phyloP scores from a whole-genome alignment of 1,140 invertebrate genomes.

The Zaprionus ghesquierei region DNA sequence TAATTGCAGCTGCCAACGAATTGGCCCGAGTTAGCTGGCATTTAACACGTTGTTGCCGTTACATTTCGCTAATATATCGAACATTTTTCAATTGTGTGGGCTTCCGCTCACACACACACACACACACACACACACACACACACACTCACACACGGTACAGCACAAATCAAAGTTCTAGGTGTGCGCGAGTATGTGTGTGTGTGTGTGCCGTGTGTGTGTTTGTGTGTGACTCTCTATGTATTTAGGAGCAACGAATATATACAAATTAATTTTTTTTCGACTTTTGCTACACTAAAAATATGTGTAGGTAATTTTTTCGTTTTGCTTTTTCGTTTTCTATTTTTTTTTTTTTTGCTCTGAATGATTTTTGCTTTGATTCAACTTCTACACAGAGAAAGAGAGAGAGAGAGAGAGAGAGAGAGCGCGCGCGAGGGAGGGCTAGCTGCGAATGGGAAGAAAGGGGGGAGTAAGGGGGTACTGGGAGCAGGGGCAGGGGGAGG shows the following conservation, averaged over 20 bases:
- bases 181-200: conserved; percentile 14
- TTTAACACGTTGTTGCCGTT: conserved; percentile 30
- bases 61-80: conserved; percentile 44
- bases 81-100: conserved; percentile 42
- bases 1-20: conserved; percentile 13
- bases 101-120: conserved; percentile 49
- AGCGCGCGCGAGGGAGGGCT: conserved; percentile 12
- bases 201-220: conserved; percentile 33
- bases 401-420: conserved; percentile 11
- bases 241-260: conserved; percentile 79
- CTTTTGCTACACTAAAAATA: conserved; percentile 64
- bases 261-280: conserved; percentile 70
- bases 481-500: neutral
- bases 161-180: conserved; percentile 24
- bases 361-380: conserved; percentile 53
- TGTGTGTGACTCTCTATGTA: conserved; percentile 50
- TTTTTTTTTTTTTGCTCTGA: conserved; percentile 46
- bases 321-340: conserved; percentile 24
- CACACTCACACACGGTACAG: conserved; percentile 20
- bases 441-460: neutral
- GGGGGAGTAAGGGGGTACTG: too few species aligned
- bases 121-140: conserved; percentile 12
- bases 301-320: conserved; percentile 58
- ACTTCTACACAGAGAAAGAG: conserved; percentile 43
- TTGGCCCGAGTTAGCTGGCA: conserved; percentile 4